Evolutionary conservation across 2,888 invertebrate species (phyloP).

Genomic region (Panopea generosa): DNA sequence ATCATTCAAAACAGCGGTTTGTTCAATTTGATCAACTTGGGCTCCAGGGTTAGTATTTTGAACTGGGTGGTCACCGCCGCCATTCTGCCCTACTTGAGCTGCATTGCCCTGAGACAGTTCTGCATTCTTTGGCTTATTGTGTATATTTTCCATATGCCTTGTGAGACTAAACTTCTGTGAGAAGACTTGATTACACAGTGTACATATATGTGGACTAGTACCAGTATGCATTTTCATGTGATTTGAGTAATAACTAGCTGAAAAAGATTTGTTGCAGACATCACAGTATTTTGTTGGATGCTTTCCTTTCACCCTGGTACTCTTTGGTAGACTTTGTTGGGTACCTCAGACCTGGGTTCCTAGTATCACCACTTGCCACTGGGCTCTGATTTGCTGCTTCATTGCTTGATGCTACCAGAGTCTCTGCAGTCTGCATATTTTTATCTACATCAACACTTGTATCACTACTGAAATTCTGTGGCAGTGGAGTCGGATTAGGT

Average conservation of each 20-base stretch:
- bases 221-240: conserved; percentile 60
- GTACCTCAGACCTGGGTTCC: conserved; percentile 10
- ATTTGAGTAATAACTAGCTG: conserved; percentile 55
- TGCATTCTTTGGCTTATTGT: conserved; percentile 35
- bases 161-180: conserved; percentile 57
- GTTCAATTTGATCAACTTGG: neutral
- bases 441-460: neutral
- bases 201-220: conserved; percentile 54
- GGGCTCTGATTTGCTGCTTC: neutral
- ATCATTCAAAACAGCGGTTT: neutral
- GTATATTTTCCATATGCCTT: conserved; percentile 55
- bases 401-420: no score
- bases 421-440: no score
- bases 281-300: conserved; percentile 57
- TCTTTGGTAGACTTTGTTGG: conserved; percentile 25
- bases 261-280: conserved; percentile 53
- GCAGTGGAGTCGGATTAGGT: neutral
- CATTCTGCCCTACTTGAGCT: neutral
- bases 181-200: conserved; percentile 54
- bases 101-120: neutral
- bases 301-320: conserved; percentile 50
- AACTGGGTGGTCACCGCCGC: no score
- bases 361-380: neutral
- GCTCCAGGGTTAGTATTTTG: no score
- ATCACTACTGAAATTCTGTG: neutral